Percentiles rank a stretch among this genome's conserved stretches.
Evolutionary conservation across 2,113 vertebrate genomes (phyloP).

Genomic region (Albula glossodonta): DNA sequence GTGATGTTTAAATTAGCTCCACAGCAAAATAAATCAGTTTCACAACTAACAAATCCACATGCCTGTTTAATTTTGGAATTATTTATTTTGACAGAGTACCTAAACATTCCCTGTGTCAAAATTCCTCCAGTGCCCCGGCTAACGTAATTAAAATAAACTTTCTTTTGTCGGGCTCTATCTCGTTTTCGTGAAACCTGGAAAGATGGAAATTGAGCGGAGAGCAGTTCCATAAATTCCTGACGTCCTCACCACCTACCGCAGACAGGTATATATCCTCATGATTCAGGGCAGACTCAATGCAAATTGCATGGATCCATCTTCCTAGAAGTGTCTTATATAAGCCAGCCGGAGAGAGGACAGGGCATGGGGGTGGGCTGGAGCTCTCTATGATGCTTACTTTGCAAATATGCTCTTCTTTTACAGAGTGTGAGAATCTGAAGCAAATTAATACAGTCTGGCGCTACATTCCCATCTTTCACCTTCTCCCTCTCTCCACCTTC

Average conservation of each 20-base stretch:
- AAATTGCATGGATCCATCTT: slow-evolving; percentile 23
- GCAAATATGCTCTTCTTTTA: neutral
- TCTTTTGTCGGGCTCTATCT: neutral
- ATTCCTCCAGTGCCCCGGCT: neutral
- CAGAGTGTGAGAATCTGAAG: neutral
- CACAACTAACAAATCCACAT: neutral
- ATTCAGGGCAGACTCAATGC: slow-evolving; percentile 18
- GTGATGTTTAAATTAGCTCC: neutral
- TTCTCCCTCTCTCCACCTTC: too few relatives aligned
- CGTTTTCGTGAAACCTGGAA: neutral
- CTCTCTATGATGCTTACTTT: neutral
- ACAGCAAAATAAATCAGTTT: slow-evolving; percentile 6
- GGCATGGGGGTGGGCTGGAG: neutral
- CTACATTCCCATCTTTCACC: neutral
- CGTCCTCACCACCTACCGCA: neutral
- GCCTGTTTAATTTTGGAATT: neutral
- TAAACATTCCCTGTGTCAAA: slow-evolving; percentile 6
- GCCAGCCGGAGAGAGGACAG: neutral
- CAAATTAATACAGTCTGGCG: neutral
- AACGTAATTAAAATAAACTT: slow-evolving; percentile 3
- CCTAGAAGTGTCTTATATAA: neutral
- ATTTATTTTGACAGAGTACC: slow-evolving; percentile 12
- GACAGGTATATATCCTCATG: slow-evolving; percentile 27
- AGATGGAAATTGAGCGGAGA: neutral
- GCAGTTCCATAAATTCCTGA: slow-evolving; percentile 2